Percentiles rank a stretch among this genome's conserved stretches.
Evolutionary conservation across 2,888 invertebrate genomes (phyloP).

Genomic region (Drosophila differens): DNA sequence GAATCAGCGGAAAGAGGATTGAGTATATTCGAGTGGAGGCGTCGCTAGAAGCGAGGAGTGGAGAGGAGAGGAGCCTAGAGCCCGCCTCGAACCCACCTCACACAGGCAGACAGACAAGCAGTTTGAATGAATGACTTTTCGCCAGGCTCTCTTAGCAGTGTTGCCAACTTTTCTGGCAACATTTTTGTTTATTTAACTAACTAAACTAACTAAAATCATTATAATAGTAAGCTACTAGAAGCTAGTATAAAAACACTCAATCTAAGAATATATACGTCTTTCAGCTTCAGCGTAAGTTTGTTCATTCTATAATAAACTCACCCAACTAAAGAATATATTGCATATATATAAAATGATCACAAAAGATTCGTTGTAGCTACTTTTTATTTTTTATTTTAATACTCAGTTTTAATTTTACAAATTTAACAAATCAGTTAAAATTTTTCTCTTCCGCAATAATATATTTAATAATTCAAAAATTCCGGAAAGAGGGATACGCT

Average conservation of each 20-base stretch:
- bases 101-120: constrained; percentile 39
- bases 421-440: too few species aligned
- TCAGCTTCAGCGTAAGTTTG: background rate
- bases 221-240: too few species aligned
- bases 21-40: background rate
- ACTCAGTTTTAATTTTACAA: too few species aligned
- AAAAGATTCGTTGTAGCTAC: too few species aligned
- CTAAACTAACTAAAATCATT: background rate
- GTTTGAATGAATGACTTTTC: constrained; percentile 47
- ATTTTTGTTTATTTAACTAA: background rate
- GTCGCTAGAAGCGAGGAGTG: too few species aligned
- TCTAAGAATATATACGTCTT: background rate
- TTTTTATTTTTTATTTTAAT: too few species aligned
- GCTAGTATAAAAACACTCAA: background rate
- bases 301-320: background rate
- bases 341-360: too few species aligned
- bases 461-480: too few species aligned
- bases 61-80: constrained; percentile 1
- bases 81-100: constrained; percentile 30
- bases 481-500: too few species aligned
- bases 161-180: background rate
- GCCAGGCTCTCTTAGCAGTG: background rate
- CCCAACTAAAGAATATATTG: background rate
- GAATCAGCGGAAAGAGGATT: constrained; percentile 22
- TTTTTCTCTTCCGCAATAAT: too few species aligned